Evolutionary conservation across 2,113 vertebrate species (phyloP).

Genomic region (Mastomys natalensis): DNA sequence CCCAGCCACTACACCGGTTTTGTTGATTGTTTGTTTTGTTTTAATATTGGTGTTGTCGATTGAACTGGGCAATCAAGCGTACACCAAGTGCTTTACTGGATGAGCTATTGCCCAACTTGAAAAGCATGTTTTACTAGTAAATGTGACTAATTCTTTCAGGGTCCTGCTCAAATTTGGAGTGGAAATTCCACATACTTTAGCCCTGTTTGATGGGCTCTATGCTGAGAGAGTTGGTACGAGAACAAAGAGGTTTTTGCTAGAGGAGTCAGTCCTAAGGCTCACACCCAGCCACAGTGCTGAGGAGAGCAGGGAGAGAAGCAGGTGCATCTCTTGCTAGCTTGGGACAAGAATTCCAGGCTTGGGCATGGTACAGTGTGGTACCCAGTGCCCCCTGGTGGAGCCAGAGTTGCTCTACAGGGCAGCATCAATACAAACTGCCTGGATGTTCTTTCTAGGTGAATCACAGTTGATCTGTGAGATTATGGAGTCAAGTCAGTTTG

Average conservation of each 20-base stretch:
- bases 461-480: neutral
- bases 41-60: neutral
- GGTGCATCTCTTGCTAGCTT: neutral
- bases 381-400: slow-evolving; percentile 58
- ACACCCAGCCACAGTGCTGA: neutral
- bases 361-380: neutral
- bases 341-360: too few species aligned
- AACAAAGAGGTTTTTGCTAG: neutral
- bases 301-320: neutral
- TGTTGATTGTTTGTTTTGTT: too few species aligned
- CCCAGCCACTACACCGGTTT: too few species aligned
- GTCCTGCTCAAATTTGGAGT: neutral
- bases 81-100: too few species aligned
- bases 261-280: neutral
- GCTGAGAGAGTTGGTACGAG: neutral
- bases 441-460: slow-evolving; percentile 4
- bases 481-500: neutral
- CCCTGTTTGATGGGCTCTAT: neutral
- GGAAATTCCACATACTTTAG: slow-evolving; percentile 18
- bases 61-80: neutral
- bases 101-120: neutral
- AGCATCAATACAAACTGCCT: neutral
- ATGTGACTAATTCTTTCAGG: neutral
- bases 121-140: slow-evolving; percentile 5
- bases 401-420: neutral